Conservation (phyloP, 1,140 invertebrate species). For the Ceratina calcarata region DNA sequence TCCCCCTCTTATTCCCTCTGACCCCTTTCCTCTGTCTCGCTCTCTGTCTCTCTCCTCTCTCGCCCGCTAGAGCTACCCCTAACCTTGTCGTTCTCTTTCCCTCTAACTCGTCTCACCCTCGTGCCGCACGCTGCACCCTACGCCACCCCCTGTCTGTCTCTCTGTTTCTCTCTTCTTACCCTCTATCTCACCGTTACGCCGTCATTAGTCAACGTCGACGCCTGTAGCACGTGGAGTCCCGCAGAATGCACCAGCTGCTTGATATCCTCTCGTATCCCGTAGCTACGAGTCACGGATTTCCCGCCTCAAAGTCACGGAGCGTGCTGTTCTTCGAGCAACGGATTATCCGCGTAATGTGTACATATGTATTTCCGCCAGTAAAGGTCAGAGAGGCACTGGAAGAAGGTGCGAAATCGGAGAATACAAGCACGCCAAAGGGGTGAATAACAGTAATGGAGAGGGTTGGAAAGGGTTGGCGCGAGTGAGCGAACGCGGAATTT, state of each 20-base stretch:
- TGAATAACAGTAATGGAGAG: not conserved
- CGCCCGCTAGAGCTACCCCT: slow-evolving; percentile 11
- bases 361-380: not conserved
- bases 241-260: slow-evolving; percentile 77
- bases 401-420: not conserved
- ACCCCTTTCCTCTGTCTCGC: not conserved
- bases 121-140: slow-evolving; percentile 21
- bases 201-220: slow-evolving; percentile 81
- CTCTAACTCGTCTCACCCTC: slow-evolving; percentile 46
- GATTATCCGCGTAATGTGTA: slow-evolving; percentile 4
- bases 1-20: slow-evolving; percentile 43
- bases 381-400: not conserved
- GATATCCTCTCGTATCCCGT: slow-evolving; percentile 73
- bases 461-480: slow-evolving; percentile 27
- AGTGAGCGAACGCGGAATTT: slow-evolving; percentile 76
- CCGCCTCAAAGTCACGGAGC: slow-evolving; percentile 44
- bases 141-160: slow-evolving; percentile 26
- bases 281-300: slow-evolving; percentile 63
- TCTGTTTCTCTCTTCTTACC: slow-evolving; percentile 3
- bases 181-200: slow-evolving; percentile 67
- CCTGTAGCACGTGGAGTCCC: slow-evolving; percentile 74
- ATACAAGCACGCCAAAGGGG: not conserved
- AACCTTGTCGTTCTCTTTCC: slow-evolving; percentile 49
- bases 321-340: not conserved
- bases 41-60: not conserved